A percentile compares a stretch with the other conserved stretches of the same genome.
These are phyloP conservation scores for Eonycteris spelaea DNA, from an alignment of 2,113 vertebrate species.

Conservation along the genomic window DNA sequence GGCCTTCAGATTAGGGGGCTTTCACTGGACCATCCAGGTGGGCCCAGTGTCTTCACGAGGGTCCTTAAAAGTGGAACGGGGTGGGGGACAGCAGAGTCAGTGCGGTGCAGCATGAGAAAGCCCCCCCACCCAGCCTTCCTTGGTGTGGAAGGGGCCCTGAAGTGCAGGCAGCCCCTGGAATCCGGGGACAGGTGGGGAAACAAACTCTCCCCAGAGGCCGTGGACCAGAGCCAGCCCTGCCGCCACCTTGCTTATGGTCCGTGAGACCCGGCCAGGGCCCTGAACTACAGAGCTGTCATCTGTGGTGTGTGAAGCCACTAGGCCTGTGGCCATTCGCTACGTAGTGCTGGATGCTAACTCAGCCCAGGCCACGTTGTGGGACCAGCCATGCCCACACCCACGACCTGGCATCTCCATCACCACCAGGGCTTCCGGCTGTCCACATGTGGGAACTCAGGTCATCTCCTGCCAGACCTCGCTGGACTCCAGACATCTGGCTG, in stretches of 20 bases:
- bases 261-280: not conserved
- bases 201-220: fast-evolving
- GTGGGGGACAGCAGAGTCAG: not conserved
- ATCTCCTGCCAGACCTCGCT: not conserved
- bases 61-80: no score
- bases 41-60: not conserved
- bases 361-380: not conserved
- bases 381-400: not conserved
- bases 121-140: fast-evolving
- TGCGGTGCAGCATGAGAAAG: fast-evolving
- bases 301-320: not conserved
- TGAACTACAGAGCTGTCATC: not conserved
- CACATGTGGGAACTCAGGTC: not conserved
- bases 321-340: fast-evolving
- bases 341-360: fast-evolving
- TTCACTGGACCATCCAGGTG: not conserved
- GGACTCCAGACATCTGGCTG: not conserved
- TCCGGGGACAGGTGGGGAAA: fast-evolving
- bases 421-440: not conserved
- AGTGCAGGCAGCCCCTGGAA: fast-evolving
- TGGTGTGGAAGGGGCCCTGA: not conserved
- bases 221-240: not conserved
- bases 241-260: no score
- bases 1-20: fast-evolving
- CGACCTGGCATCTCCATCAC: fast-evolving